phyloP scores from a whole-genome alignment of 2,888 invertebrate species.

The Muschampia plurimacula region DNA sequence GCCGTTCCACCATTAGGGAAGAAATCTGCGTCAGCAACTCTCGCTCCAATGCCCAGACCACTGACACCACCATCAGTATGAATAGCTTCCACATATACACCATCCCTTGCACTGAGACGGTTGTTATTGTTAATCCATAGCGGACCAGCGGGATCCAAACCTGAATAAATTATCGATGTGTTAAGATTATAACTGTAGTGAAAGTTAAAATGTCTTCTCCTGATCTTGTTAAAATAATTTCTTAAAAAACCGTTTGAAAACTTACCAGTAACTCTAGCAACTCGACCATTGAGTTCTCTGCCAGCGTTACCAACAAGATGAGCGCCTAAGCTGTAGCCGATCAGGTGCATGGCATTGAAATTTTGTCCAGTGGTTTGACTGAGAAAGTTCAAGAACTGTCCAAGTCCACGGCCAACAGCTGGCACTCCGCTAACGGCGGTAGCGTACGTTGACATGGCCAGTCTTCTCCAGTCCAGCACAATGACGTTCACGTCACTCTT shows the following conservation, averaged over 20 bases:
- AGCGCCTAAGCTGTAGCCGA: conserved; percentile 80
- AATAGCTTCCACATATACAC: no score
- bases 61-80: no score
- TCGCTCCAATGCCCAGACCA: no score
- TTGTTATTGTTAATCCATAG: not conserved
- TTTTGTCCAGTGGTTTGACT: conserved; percentile 58
- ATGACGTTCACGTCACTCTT: conserved; percentile 70
- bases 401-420: conserved; percentile 68
- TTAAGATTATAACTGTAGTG: not conserved
- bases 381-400: conserved; percentile 69
- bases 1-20: no score
- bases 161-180: not conserved
- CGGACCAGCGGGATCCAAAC: not conserved
- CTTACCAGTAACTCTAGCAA: conserved; percentile 70
- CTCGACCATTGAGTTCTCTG: conserved; percentile 62
- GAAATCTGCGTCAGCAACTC: no score
- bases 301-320: conserved; percentile 77
- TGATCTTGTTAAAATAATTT: no score
- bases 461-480: conserved; percentile 70
- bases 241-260: not conserved
- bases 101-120: not conserved
- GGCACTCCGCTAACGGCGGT: conserved; percentile 67
- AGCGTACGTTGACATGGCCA: conserved; percentile 59
- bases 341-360: conserved; percentile 60
- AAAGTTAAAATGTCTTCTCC: no score